Percentiles rank a stretch among this genome's conserved stretches.
Evolutionary conservation across 2,113 vertebrate genomes (phyloP).

Genomic region (Cephalopterus ornatus): DNA sequence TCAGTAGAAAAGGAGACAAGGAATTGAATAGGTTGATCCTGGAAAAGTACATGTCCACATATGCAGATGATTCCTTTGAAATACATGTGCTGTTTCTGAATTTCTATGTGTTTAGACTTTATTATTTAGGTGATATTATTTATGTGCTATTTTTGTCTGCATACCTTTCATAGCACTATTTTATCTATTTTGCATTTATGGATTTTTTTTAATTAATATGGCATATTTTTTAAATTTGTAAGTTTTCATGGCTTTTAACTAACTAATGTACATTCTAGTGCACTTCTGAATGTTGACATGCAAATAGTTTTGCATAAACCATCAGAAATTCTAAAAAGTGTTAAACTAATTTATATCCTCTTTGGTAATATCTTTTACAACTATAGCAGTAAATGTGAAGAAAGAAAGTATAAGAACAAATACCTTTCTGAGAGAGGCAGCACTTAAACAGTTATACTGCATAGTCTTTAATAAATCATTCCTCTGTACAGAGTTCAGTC

Average conservation of each 20-base stretch:
- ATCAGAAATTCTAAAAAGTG: not conserved
- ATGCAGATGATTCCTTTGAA: not conserved
- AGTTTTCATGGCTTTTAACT: not conserved
- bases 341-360: not conserved
- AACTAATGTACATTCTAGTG: not conserved
- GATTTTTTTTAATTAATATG: not conserved
- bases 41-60: not conserved
- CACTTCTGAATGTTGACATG: not conserved
- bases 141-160: not conserved
- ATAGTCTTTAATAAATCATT: not conserved
- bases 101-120: not conserved
- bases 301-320: not conserved
- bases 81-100: not conserved
- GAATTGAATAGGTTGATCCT: not conserved
- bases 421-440: not conserved
- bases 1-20: not conserved
- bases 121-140: not conserved
- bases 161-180: not conserved
- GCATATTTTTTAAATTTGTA: not conserved
- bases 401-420: not conserved
- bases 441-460: not conserved
- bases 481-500: not conserved
- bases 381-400: not conserved
- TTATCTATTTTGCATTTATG: not conserved
- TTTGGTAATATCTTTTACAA: not conserved